Percentiles rank a stretch among this genome's conserved stretches.
Conservation (phyloP, 2,888 invertebrate species). For the Notodonta ziczac region DNA sequence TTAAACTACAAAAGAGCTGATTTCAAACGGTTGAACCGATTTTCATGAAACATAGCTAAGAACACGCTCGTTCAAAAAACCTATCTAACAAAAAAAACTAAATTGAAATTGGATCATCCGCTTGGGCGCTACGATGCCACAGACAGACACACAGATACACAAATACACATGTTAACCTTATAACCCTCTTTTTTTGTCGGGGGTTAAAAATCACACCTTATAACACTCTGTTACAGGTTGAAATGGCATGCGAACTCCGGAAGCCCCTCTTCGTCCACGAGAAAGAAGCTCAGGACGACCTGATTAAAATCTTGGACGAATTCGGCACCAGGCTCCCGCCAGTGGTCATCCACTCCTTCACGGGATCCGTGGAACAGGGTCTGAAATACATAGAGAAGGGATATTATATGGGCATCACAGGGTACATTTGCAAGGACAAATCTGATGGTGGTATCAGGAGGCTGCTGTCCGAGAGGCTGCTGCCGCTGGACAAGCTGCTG, state of each 20-base stretch:
- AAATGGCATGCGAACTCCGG: conserved; percentile 93
- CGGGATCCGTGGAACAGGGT: conserved; percentile 94
- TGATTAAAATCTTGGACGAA: conserved; percentile 88
- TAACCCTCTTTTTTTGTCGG: too few species aligned
- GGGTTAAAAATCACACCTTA: background rate
- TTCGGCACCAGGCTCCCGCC: conserved; percentile 87
- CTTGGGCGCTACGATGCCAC: too few species aligned
- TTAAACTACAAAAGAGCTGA: too few species aligned
- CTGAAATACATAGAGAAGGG: conserved; percentile 91
- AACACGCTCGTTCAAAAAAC: too few species aligned
- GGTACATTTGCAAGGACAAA: conserved; percentile 96
- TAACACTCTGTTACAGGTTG: conserved; percentile 83
- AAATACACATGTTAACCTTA: too few species aligned
- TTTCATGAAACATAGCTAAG: too few species aligned
- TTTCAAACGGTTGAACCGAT: too few species aligned
- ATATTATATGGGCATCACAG: conserved; percentile 91
- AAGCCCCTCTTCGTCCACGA: conserved; percentile 97
- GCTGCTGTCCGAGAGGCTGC: conserved; percentile 90
- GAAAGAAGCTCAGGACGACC: conserved; percentile 94
- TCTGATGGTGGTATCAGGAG: conserved; percentile 95
- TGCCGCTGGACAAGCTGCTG: conserved; percentile 93
- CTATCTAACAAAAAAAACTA: too few species aligned
- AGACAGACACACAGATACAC: too few species aligned
- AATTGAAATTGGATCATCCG: too few species aligned
- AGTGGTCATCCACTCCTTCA: conserved; percentile 95